Evolutionary conservation across 2,113 vertebrate genomes (phyloP).

Genomic region (Proteles cristata): DNA sequence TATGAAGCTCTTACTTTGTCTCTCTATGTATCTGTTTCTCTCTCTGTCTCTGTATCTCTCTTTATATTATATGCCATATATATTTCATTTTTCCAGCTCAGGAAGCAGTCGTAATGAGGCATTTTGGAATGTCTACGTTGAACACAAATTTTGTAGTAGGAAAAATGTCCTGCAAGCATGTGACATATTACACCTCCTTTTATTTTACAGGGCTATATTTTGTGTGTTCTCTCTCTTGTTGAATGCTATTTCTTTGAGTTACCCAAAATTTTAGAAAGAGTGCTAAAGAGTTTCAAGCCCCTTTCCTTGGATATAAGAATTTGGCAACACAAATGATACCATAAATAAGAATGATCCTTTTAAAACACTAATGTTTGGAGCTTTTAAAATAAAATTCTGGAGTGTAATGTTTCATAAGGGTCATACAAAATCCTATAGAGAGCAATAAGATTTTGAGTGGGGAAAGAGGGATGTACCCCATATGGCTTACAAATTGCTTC

Average conservation of each 20-base stretch:
- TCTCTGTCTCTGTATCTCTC: not conserved
- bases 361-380: conserved; percentile 18
- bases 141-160: not conserved
- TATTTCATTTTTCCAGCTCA: not conserved
- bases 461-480: conserved; percentile 12
- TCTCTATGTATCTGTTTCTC: not conserved
- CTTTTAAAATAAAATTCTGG: conserved; percentile 58
- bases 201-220: not conserved
- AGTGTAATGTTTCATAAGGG: conserved; percentile 36
- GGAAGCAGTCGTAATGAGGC: not conserved
- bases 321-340: not conserved
- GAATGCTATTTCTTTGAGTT: conserved; percentile 12
- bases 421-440: conserved; percentile 1
- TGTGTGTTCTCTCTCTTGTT: conserved; percentile 16
- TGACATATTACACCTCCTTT: not conserved
- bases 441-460: conserved; percentile 48
- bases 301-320: conserved; percentile 30
- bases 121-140: not conserved
- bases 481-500: conserved; percentile 71
- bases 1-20: not conserved
- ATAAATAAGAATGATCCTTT: not conserved
- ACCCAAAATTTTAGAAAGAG: conserved; percentile 15
- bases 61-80: not conserved
- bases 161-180: not conserved
- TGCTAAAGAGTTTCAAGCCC: not conserved